phyloP scores from a whole-genome alignment of 2,888 invertebrate genomes.

The Drosophila greeni region DNA sequence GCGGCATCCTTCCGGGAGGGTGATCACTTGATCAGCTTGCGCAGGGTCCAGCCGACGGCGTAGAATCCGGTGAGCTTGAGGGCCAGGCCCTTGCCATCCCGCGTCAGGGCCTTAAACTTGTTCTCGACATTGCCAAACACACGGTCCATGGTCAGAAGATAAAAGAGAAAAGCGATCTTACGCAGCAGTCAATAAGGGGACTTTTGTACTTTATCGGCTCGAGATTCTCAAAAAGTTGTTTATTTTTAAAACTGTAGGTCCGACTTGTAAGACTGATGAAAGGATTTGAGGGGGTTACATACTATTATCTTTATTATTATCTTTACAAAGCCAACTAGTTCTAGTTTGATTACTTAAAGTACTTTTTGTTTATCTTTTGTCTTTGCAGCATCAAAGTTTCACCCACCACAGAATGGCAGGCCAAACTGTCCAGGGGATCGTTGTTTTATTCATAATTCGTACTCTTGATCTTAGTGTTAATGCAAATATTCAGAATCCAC shows the following conservation, averaged over 20 bases:
- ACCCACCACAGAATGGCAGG: slow-evolving; percentile 74
- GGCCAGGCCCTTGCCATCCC: slow-evolving; percentile 59
- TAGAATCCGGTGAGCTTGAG: slow-evolving; percentile 63
- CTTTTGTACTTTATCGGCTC: background rate
- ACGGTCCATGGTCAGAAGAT: slow-evolving; percentile 46
- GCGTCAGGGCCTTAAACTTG: slow-evolving; percentile 31
- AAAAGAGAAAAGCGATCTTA: background rate
- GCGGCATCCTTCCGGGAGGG: background rate
- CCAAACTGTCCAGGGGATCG: slow-evolving; percentile 68
- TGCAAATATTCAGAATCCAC: background rate
- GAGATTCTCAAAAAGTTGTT: background rate
- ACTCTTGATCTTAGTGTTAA: slow-evolving; percentile 28
- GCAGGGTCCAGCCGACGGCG: slow-evolving; percentile 61
- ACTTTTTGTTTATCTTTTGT: background rate
- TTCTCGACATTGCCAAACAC: slow-evolving; percentile 49
- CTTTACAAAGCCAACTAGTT: background rate
- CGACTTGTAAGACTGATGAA: background rate
- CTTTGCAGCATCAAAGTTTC: slow-evolving; percentile 58
- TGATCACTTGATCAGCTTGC: slow-evolving; percentile 56
- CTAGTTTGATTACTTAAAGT: background rate
- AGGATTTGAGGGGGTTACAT: background rate
- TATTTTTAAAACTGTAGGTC: background rate
- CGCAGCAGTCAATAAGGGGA: background rate
- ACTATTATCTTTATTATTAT: no score
- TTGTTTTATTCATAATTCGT: slow-evolving; percentile 48